These are phyloP conservation scores for Crematogaster levior DNA, from an alignment of 2,888 invertebrate genomes.

Conservation along the genomic window DNA sequence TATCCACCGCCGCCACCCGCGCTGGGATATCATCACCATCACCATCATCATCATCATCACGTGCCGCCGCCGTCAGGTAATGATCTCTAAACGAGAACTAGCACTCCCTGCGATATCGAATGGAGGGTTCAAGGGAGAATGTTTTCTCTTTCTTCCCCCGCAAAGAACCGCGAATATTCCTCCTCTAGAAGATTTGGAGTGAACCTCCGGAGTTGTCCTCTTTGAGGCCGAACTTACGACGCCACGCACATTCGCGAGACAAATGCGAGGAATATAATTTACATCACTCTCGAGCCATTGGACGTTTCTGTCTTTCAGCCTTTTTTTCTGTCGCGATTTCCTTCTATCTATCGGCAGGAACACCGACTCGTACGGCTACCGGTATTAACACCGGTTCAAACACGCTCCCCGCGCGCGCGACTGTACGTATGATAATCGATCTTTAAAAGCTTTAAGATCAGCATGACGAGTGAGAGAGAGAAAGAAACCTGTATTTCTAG, in stretches of 20 bases:
- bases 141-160: not conserved
- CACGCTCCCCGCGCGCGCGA: slow-evolving; percentile 47
- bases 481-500: slow-evolving; percentile 77
- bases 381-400: slow-evolving; percentile 73
- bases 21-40: slow-evolving; percentile 80
- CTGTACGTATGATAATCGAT: slow-evolving; percentile 73
- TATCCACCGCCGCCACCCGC: slow-evolving; percentile 81
- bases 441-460: slow-evolving; percentile 76
- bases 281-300: slow-evolving; percentile 8
- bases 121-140: slow-evolving; percentile 7
- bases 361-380: slow-evolving; percentile 57
- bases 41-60: slow-evolving; percentile 81
- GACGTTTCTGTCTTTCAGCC: not conserved
- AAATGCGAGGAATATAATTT: slow-evolving; percentile 1
- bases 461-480: no score
- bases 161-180: not conserved
- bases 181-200: not conserved
- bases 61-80: slow-evolving; percentile 79
- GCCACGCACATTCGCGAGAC: not conserved
- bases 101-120: slow-evolving; percentile 17
- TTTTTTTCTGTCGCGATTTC: not conserved
- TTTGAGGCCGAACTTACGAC: not conserved
- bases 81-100: slow-evolving; percentile 2
- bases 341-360: not conserved
- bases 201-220: not conserved